Conservation (phyloP, 1,140 invertebrate species). For the Vollenhovia emeryi region DNA sequence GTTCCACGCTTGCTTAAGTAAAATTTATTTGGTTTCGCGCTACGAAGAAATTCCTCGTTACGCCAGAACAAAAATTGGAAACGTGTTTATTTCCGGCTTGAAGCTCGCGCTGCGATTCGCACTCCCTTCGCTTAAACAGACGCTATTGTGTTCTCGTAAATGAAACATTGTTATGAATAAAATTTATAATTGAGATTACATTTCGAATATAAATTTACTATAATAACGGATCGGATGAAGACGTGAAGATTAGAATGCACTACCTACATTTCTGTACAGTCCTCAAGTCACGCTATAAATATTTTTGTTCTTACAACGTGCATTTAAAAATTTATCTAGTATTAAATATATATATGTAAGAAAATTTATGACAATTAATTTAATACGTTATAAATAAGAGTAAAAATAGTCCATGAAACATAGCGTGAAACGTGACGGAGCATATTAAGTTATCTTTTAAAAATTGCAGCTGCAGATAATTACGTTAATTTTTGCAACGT, state of each 20-base stretch:
- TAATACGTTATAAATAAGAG: neutral
- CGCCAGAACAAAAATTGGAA: conserved; percentile 29
- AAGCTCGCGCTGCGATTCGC: neutral
- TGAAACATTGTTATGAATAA: neutral
- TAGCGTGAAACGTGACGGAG: neutral
- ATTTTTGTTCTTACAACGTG: too few species aligned
- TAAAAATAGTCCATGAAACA: neutral
- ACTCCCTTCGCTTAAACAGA: neutral
- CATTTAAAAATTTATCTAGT: too few species aligned
- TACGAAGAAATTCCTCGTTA: conserved; percentile 36
- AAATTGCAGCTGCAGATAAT: neutral
- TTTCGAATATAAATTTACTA: neutral
- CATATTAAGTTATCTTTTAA: neutral
- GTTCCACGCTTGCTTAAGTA: conserved; percentile 7
- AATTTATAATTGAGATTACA: conserved; percentile 31
- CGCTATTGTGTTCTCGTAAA: neutral
- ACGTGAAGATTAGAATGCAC: neutral
- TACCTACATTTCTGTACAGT: neutral
- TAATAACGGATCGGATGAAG: neutral
- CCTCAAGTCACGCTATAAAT: neutral
- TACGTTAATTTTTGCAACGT: neutral
- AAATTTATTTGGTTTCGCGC: conserved; percentile 54
- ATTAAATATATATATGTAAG: neutral
- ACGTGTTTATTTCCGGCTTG: neutral
- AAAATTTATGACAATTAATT: neutral